These are phyloP conservation scores for Halesus radiatus DNA, from an alignment of 1,140 invertebrate genomes.

Conservation along the genomic window DNA sequence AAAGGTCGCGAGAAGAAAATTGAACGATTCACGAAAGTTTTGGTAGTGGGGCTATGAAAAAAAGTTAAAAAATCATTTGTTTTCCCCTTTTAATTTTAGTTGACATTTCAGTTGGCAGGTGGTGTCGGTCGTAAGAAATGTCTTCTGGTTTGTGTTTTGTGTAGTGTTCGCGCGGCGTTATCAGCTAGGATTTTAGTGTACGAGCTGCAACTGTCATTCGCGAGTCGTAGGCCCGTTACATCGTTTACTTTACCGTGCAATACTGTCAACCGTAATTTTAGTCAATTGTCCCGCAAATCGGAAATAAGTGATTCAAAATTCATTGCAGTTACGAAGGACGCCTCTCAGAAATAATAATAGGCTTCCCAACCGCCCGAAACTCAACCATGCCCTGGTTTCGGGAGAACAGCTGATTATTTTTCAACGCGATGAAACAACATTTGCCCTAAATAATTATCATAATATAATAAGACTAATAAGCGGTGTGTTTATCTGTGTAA, in stretches of 20 bases:
- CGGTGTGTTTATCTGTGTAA: background rate
- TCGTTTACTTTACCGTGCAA: background rate
- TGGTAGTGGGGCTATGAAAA: background rate
- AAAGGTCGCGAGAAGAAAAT: too few relatives aligned
- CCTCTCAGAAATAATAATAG: conserved; percentile 21
- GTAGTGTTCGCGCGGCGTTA: conserved; percentile 22
- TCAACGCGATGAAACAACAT: conserved; percentile 1
- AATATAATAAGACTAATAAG: too few relatives aligned
- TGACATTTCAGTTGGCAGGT: conserved; percentile 22
- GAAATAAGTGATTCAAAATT: conserved; percentile 2
- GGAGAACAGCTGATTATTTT: conserved; percentile 30
- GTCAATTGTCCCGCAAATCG: background rate
- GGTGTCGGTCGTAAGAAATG: background rate
- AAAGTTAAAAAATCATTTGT: background rate
- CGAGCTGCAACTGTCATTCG: conserved; percentile 39
- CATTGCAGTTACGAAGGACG: conserved; percentile 14
- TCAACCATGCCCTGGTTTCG: conserved; percentile 9
- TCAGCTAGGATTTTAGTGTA: conserved; percentile 33
- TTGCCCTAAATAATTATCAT: background rate
- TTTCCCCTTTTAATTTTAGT: background rate
- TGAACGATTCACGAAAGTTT: too few relatives aligned
- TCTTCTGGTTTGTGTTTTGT: background rate
- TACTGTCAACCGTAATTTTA: too few relatives aligned
- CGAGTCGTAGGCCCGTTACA: conserved; percentile 5
- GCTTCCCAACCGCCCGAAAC: conserved; percentile 21